Conservation (phyloP, 2,113 vertebrate species). For the Pandion haliaetus region DNA sequence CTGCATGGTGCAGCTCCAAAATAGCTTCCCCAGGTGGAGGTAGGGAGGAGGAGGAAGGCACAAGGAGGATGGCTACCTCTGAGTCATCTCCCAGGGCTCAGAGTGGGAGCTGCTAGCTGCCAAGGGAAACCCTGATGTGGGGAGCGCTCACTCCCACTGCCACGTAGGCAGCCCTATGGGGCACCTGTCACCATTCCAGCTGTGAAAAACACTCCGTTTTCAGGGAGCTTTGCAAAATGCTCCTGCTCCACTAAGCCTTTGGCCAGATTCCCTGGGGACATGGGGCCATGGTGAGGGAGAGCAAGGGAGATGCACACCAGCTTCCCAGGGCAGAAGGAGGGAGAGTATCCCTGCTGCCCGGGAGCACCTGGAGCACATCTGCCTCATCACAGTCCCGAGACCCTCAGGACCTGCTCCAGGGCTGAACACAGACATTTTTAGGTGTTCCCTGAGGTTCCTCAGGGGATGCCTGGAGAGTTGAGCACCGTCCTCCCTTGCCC, state of each 20-base stretch:
- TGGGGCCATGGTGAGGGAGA: neutral
- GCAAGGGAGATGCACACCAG: neutral
- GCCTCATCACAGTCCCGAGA: neutral
- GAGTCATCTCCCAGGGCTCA: neutral
- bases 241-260: neutral
- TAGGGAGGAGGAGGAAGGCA: neutral
- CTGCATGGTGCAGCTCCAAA: neutral
- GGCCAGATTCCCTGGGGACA: neutral
- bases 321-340: neutral
- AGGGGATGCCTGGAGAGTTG: neutral
- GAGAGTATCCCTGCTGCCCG: neutral
- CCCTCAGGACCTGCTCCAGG: neutral
- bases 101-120: neutral
- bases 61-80: neutral
- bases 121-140: neutral
- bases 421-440: neutral
- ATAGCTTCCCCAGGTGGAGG: neutral
- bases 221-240: neutral
- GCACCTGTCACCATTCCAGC: neutral
- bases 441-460: neutral
- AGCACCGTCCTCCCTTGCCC: rapidly evolving
- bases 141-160: neutral
- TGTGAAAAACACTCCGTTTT: neutral
- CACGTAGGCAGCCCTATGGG: neutral
- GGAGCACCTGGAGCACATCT: neutral